Conservation (phyloP, 1,140 invertebrate genomes). For the Heterodera carotae region DNA sequence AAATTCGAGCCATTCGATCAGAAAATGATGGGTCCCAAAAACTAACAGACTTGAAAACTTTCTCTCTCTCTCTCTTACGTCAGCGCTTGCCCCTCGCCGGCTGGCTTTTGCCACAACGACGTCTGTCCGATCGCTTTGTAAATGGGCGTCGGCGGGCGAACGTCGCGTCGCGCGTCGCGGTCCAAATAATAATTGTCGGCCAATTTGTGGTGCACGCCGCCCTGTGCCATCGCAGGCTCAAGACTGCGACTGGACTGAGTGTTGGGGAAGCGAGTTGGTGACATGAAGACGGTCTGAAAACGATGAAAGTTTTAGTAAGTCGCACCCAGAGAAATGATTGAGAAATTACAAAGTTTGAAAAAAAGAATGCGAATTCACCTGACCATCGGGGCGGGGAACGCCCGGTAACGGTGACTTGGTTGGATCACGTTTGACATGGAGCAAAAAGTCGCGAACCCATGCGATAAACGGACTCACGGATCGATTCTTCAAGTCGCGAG, state of each 20-base stretch:
- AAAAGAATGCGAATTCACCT: not conserved
- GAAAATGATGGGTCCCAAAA: too few relatives aligned
- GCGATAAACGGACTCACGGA: slow-evolving; percentile 15
- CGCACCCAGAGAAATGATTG: not conserved
- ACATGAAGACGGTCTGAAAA: not conserved
- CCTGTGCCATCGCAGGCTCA: slow-evolving; percentile 39
- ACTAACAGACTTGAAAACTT: not conserved
- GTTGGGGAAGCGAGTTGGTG: slow-evolving; percentile 41
- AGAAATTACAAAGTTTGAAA: not conserved
- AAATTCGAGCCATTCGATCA: too few relatives aligned
- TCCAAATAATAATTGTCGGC: slow-evolving; percentile 42
- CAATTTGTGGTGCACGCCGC: slow-evolving; percentile 39
- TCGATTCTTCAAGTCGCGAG: slow-evolving; percentile 2
- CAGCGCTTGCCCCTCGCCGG: not conserved
- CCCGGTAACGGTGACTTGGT: not conserved
- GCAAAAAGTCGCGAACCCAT: slow-evolving; percentile 15
- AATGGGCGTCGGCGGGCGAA: slow-evolving; percentile 35
- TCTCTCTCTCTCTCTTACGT: not conserved
- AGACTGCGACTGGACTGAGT: slow-evolving; percentile 39
- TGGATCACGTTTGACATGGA: not conserved
- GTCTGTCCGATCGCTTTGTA: slow-evolving; percentile 33
- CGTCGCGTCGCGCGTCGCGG: slow-evolving; percentile 39
- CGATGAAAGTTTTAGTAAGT: not conserved
- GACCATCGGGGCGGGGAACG: not conserved
- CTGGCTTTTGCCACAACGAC: slow-evolving; percentile 5